A percentile compares a stretch with the other conserved stretches of the same genome.
Conservation (phyloP, 2,797 vertebrate species). For the Triplophysa bombifrons region DNA sequence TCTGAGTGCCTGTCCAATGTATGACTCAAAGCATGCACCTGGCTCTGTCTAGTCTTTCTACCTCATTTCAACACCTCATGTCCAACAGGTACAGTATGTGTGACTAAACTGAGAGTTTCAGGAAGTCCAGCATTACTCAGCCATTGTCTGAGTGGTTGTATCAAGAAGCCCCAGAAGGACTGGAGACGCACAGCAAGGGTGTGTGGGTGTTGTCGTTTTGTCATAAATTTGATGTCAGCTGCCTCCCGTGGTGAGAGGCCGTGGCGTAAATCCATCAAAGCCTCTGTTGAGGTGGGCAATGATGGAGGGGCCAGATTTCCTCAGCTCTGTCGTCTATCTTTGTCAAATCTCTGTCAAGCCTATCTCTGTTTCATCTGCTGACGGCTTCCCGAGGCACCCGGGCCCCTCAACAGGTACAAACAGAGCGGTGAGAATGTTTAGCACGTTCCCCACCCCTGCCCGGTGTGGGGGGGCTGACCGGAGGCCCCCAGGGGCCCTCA, state of each 20-base stretch:
- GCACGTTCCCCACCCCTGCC: slow-evolving; percentile 21
- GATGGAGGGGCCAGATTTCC: slow-evolving; percentile 47
- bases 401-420: slow-evolving; percentile 36
- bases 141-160: slow-evolving; percentile 22
- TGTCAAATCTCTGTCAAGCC: slow-evolving; percentile 37
- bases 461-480: slow-evolving; percentile 4
- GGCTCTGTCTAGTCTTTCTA: slow-evolving; percentile 7
- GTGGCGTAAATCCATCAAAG: slow-evolving; percentile 54
- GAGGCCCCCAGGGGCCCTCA: background rate
- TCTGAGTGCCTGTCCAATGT: slow-evolving; percentile 4
- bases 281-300: slow-evolving; percentile 46
- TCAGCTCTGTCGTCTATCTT: slow-evolving; percentile 46
- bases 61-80: background rate
- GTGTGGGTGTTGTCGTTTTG: slow-evolving; percentile 21
- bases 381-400: slow-evolving; percentile 29
- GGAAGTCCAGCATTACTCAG: background rate
- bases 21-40: slow-evolving; percentile 31
- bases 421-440: slow-evolving; percentile 12
- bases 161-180: slow-evolving; percentile 24
- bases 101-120: slow-evolving; percentile 12
- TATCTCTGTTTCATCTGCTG: slow-evolving; percentile 27
- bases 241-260: slow-evolving; percentile 39
- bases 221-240: slow-evolving; percentile 55
- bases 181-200: slow-evolving; percentile 1
- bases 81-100: slow-evolving; percentile 7